Evolutionary conservation across 2,888 invertebrate species (phyloP).

Genomic region (Listrodromus nycthemerus): DNA sequence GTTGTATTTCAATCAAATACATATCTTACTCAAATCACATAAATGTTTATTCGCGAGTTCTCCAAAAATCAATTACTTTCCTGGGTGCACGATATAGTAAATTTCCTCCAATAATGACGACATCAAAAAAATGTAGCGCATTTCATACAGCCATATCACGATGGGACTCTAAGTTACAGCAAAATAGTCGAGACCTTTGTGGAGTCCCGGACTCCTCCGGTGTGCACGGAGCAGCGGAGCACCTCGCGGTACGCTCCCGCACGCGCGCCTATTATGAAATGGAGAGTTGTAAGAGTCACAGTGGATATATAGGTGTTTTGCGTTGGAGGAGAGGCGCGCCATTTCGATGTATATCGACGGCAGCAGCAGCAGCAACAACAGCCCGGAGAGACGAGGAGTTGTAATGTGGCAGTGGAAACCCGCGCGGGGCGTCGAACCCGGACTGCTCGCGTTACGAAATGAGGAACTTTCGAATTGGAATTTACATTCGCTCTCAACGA

Average conservation of each 20-base stretch:
- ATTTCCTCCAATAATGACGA: no score
- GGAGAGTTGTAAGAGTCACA: constrained; percentile 42
- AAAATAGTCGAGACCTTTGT: constrained; percentile 35
- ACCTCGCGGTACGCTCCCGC: constrained; percentile 17
- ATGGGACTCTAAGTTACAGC: neutral
- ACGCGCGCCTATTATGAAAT: constrained; percentile 48
- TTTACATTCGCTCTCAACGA: constrained; percentile 68
- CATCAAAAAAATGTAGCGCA: neutral
- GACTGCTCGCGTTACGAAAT: constrained; percentile 79
- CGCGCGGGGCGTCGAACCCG: constrained; percentile 77
- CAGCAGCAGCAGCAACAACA: constrained; percentile 17
- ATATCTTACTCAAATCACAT: no score
- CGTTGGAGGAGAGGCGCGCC: constrained; percentile 68
- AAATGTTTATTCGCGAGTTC: no score
- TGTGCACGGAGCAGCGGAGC: no score
- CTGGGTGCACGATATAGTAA: no score
- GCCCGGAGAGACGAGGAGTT: constrained; percentile 6
- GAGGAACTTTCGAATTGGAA: constrained; percentile 77
- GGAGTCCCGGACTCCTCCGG: neutral
- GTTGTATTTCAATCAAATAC: no score
- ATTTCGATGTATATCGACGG: constrained; percentile 31
- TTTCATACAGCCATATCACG: neutral
- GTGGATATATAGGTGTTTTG: constrained; percentile 41
- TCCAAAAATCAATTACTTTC: no score
- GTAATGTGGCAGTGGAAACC: constrained; percentile 48